Conservation (phyloP, 2,113 vertebrate genomes). For the Lates calcarifer region DNA sequence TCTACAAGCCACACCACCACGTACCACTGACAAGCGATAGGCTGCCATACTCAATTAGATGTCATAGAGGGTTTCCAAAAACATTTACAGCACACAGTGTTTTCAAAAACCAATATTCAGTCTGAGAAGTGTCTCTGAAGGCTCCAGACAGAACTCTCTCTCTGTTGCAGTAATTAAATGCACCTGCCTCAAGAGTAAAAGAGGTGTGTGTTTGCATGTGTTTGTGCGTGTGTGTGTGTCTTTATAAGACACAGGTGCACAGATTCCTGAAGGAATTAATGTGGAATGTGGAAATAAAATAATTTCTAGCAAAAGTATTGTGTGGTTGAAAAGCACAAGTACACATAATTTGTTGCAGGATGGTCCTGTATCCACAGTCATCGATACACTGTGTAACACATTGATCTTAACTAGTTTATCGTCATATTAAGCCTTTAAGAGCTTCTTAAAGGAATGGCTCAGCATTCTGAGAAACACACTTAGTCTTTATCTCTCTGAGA, state of each 20-base stretch:
- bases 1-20: background rate
- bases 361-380: too few relatives aligned
- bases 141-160: constrained; percentile 18
- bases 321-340: too few relatives aligned
- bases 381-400: background rate
- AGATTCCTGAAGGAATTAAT: background rate
- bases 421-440: background rate
- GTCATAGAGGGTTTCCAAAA: background rate
- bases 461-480: background rate
- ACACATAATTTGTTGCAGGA: background rate
- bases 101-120: constrained; percentile 16
- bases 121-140: constrained; percentile 26
- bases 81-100: constrained; percentile 5
- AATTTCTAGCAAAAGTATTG: background rate
- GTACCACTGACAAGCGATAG: background rate
- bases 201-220: too few relatives aligned
- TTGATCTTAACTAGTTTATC: background rate
- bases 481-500: background rate
- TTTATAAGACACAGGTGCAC: background rate
- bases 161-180: constrained; percentile 19
- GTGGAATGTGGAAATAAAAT: background rate
- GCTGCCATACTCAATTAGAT: constrained; percentile 18
- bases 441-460: background rate
- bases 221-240: too few relatives aligned
- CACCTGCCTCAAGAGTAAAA: background rate